Base-by-base conservation (phyloP, 2,888 invertebrate genomes). In the Philopedon plagiatum region DNA sequence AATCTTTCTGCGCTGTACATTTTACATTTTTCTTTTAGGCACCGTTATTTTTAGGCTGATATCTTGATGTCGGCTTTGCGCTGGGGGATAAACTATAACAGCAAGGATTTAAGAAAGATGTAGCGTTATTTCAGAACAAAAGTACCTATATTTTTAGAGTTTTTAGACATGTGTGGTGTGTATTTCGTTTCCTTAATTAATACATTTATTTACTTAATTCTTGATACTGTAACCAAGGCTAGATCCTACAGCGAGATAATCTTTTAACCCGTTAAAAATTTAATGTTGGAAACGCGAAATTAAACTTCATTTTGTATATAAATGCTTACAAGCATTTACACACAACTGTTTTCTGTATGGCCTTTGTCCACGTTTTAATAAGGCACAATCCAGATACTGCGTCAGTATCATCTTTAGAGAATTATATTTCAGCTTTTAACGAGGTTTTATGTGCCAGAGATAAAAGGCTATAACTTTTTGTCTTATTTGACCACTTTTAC, bases 401-500 rank as follows among this genome's bases (percentile, higher is more conserved):
- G 13, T 15, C 19, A 15, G 1, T 1, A 11, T 15, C 13, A n/a
- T 9, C 13, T 13, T 51, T 51, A 15, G 26, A 46, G 29, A 51
- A 51, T 51, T 29, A 49, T 23, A 46, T 15, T 44, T 39, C 15
- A n/a, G 7, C 15, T 39, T n/a, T 39, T 21, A 49, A 49, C 4
- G 5, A n/a, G 49, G 23, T 49, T 23, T 49, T 51, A 21, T 46
- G 3, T 46, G 3, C 9, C 15, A n/a, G 7, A 37, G 7, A 26
- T 23, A 49, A 26, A 13, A 5, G 3, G 13, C 18, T 19, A 23
- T 23, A 49, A 13, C n/a, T 26, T 26, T 39, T 49, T 49, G 23
- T 23, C 49, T 49, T 49, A 51, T 51, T 51, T 51, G 29, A 51
- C 26, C 51, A 51, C 26, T 51, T 26, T 51, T 29, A 29, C 51